Conservation (phyloP, 2,888 invertebrate species). For the Phasia obesa region DNA sequence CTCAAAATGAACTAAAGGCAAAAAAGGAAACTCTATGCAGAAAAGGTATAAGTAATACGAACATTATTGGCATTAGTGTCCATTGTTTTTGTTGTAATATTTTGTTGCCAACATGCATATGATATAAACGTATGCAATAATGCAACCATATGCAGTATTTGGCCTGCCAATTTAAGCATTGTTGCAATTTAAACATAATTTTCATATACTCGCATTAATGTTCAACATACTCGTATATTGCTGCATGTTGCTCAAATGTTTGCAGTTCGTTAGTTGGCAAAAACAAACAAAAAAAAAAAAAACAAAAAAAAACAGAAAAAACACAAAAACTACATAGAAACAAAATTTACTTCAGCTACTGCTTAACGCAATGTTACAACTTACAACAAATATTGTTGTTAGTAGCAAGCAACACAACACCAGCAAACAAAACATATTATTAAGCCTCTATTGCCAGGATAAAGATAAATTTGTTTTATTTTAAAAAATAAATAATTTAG, state of each 20-base stretch:
- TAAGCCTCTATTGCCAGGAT: constrained; percentile 35
- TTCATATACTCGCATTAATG: constrained; percentile 60
- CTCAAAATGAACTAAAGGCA: not conserved
- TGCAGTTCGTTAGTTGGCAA: constrained; percentile 58
- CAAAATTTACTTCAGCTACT: constrained; percentile 54
- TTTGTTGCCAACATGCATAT: constrained; percentile 68
- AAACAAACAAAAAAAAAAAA: not conserved
- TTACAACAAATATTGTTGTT: constrained; percentile 29
- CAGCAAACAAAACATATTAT: constrained; percentile 47
- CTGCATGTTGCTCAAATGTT: constrained; percentile 56
- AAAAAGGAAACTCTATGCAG: constrained; percentile 10
- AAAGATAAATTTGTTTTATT: constrained; percentile 49
- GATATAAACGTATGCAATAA: constrained; percentile 55
- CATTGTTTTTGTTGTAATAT: constrained; percentile 67
- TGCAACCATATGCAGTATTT: constrained; percentile 12
- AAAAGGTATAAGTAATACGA: constrained; percentile 54
- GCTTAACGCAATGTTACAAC: constrained; percentile 58
- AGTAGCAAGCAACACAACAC: constrained; percentile 4
- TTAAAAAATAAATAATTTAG: constrained; percentile 47
- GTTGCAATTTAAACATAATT: constrained; percentile 70
- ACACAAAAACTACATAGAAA: not conserved
- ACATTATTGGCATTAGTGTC: constrained; percentile 71
- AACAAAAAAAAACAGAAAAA: not conserved
- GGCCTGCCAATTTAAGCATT: constrained; percentile 67
- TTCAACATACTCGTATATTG: constrained; percentile 44